Base-by-base conservation (phyloP, 2,888 invertebrate species). In the Laspeyria flexula region DNA sequence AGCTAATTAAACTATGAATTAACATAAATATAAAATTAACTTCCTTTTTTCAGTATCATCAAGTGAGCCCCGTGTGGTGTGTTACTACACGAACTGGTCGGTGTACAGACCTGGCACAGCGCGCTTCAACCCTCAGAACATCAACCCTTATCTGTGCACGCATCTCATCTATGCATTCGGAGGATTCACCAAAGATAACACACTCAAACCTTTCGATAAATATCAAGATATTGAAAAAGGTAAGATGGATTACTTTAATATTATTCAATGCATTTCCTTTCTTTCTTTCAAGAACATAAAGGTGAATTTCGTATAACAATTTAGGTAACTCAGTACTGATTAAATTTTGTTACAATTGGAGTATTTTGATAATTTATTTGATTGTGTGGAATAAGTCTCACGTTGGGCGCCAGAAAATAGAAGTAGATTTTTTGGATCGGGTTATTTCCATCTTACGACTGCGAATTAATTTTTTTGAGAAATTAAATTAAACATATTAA, bases 171-270 rank as follows among this genome's bases (percentile, higher is more conserved):
- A 98, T 86, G 98, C 98, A 4, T 98, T 98, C 83, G 98, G 97
- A 43, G 97, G 97, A 15, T 96, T 98, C 82, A 97, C 97, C 55
- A 97, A 97, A 85, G 97, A 98, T 79, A 97, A 97, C 86, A 95
- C 96, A 12, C 93, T 98, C 71, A 97, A 97, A 70, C 97, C 98
- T 0, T 98, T 97, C 81, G 98, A 98, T 89, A 97, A 98, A 81
- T 98, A 98, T 83, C 98, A 98, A 90, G 98, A 98, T 83, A 96
- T 98, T 77, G 98, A 98, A 80, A 97, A 98, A 95, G 98, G 98
- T 97, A 80, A 79, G 57, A 10, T 23, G 4, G 7, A 7, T 4
- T 6, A 7, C 18, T 0, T 13, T 12, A 1, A 44, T 27, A 0
- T 11, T 11, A 7, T 11, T 3, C 15, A 7, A 3, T 9, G 7